Evolutionary conservation across 1,140 invertebrate species (phyloP), one percentile per base, ranked within the genome.

Genomic region (Liolophura sinensis): DNA sequence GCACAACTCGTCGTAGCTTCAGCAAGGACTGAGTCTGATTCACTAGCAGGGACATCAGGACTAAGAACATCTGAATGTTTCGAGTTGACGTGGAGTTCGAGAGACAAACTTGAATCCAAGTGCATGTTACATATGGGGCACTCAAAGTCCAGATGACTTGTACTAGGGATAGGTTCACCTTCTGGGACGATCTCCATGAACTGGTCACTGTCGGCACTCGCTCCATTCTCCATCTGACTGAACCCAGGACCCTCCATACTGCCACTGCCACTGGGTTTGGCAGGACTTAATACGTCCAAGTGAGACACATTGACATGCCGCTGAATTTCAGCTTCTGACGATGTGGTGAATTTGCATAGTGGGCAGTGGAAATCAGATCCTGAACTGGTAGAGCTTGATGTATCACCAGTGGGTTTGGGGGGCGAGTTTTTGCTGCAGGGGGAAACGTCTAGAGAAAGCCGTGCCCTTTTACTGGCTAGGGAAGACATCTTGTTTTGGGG

Each of bases 71-170:
- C 90, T 76, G 88, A 87, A 79, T 94, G 92, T 77, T 92, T 91
- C 25, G 92, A 90, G 81, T 94, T 94, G 0, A 94, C 92, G 80
- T 95, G 93, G 14, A 93, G 79, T 81, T 93, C 92, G 27, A 94
- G 87, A 78, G 92, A 92, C n/a, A 90, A 88, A 14, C 88, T 89
- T 67, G 90, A 89, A 24, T 88, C 86, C 81, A 92, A 71, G 18
- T 65, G 66, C 25, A 64, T 58, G n/a, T 67, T 68, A 66, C 78
- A 81, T 15, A 81, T 71, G 47, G 79, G 79, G 62, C 79, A 81
- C 46, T 64, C 65, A 51, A 69, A 90, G 16, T 3, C 31, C 31
- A 40, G 31, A 9, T 40, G 31, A 40, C 31, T 40, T 40, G 31
- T 40, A 40, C 31, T 40, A 5, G 31, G 31, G 31, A 40, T 40